Base-by-base conservation (phyloP, 2,797 vertebrate species). In the Tadarida brasiliensis region DNA sequence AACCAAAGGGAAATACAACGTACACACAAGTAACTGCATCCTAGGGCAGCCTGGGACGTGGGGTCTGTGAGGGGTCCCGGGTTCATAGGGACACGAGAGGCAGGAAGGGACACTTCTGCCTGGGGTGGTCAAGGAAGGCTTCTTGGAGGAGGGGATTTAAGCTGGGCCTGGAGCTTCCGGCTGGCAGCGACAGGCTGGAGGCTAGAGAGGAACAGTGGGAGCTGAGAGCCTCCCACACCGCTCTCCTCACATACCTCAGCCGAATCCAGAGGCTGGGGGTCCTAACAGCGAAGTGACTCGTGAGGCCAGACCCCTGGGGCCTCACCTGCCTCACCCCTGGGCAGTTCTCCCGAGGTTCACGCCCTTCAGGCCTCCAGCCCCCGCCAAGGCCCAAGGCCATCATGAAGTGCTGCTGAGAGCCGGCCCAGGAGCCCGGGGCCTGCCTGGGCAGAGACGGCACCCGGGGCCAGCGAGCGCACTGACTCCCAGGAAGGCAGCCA, bases 21-120 rank as follows among this genome's bases (percentile, higher is more conserved):
- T 0, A 2, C 1, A 0, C 1, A 0, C 7, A 14, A 6, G 39
- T 3, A 17, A 26, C 33, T 9, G 3, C 17, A 0, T 15, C 6
- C 67, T 51, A 9, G 0, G 1, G 10, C 19, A 39, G 47, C 49
- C 49, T 51, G 78, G 61, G 22, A 19, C 26, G 0, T 12, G n/a
- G 1, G 1, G 0, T 5, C 30, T 1, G 30, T 9, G 78, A n/a
- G 63, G 54, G 35, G 19, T 44, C 70, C 91, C 6, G 26, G n/a
- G 33, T 54, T 59, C 30, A 5, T 0, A n/a, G 78, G 44, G 14
- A 44, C 54, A 0, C 2, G 26, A 54, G 44, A 56, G 44, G 33
- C 67, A 54, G 59, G n/a, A 68, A 10, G 44, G 14, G 26, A 19
- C 26, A 4, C 12, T 8, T 57, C 11, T 26, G 78, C 59, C 30